Evolutionary conservation across 2,888 invertebrate species (phyloP), one percentile per base, ranked within the genome.

Genomic region (Belgica antarctica): DNA sequence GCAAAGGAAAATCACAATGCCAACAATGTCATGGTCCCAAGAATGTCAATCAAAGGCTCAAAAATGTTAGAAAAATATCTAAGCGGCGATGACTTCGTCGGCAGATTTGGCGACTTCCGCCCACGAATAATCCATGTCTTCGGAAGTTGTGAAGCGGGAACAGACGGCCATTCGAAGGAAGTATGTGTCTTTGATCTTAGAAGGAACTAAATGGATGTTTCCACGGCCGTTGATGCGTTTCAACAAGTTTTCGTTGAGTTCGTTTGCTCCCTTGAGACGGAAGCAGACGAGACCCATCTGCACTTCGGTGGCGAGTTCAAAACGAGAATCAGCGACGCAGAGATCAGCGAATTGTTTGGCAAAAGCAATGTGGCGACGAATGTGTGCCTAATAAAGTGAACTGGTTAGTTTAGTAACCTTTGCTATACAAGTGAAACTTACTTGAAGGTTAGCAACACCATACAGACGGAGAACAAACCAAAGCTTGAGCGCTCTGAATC

Each of bases 251-350:
- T 96, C 94, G 76, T 92, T 96, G 1, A 85, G 74, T 73, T 92
- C 92, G 77, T 96, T 95, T 0, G 84, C 81, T 7, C 88, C 90
- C 83, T 95, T 96, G 12, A 98, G 79, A 74, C 95, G 85, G 82
- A 99, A 99, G 81, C 98, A 99, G 31, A 97, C 96, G 15, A 99
- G 84, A 0, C 96, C 98, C 86, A 99, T 87, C n/a, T 88, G 84
- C 4, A 94, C 94, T 75, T 96, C 92, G 71, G 89, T 88, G 19
- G 89, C 86, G 71, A 99, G 83, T 81, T 98, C 97, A 77, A 98
- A 99, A 65, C 93, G 84, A 0, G 85, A 82, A 77, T 98, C 96
- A 0, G 82, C 77, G 47, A 81, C 79, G 63, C 97, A 89, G 0
- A 92, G 80, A 7, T 84, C 82, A 75, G 92, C 94, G 77, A 98